Evolutionary conservation across 1,140 invertebrate species (phyloP).

Genomic region (Schlechtendalia chinensis): DNA sequence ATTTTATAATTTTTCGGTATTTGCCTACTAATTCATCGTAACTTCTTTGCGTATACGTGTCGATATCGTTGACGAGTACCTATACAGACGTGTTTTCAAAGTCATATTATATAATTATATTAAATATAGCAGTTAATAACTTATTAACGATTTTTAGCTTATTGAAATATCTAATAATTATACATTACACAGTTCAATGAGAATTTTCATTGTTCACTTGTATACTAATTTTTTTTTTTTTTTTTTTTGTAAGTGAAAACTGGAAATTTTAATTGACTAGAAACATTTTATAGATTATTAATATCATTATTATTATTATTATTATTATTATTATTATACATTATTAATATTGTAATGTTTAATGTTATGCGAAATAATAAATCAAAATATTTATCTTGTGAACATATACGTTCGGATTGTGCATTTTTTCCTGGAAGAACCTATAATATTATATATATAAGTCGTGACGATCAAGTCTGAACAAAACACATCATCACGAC

Average conservation of each 20-base stretch:
- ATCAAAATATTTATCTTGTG: constrained; percentile 46
- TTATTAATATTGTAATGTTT: constrained; percentile 31
- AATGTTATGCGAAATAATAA: constrained; percentile 42
- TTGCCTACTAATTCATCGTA: not conserved
- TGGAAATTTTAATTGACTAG: constrained; percentile 45
- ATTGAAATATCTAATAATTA: constrained; percentile 12
- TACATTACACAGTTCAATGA: not conserved
- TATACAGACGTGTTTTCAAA: not conserved
- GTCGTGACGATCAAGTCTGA: too few species aligned
- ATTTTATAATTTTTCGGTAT: not conserved
- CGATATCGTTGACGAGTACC: not conserved
- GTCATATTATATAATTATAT: not conserved
- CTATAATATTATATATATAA: too few species aligned
- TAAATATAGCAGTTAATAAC: not conserved
- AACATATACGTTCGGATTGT: not conserved
- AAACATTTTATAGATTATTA: constrained; percentile 20
- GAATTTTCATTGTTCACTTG: constrained; percentile 47
- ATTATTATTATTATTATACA: constrained; percentile 37
- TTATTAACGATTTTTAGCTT: constrained; percentile 24
- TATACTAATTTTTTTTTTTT: constrained; percentile 28
- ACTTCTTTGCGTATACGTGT: not conserved
- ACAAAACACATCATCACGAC: too few species aligned
- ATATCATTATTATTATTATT: constrained; percentile 31
- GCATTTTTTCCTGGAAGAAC: too few species aligned
- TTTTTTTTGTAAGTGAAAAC: constrained; percentile 34